Evolutionary conservation across 2,888 invertebrate genomes (phyloP), one percentile per base, ranked within the genome.

Genomic region (Celastrina argiolus): DNA sequence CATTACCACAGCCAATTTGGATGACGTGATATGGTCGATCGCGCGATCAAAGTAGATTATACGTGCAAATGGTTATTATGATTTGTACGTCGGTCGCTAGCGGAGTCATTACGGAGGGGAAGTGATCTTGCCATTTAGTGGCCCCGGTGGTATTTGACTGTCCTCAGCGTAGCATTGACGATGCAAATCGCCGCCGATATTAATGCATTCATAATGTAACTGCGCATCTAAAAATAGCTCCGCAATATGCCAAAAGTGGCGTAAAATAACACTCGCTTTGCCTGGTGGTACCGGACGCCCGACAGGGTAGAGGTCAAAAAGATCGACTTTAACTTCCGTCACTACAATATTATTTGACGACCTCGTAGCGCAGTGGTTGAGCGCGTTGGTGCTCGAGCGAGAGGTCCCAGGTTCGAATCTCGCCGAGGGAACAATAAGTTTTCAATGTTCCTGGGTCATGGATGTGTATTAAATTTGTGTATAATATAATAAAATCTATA

Each of bases 1-100:
- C 45, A 4, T 8, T 16, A 16, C 10, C 7, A 16, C 3, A 14
- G 39, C 2, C 4, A 14, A 4, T 41, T 41, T 16, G 16, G 42
- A 42, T 45, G 45, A 45, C 45, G 16, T 45, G 45, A 45, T 45
- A n/a, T n/a, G n/a, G n/a, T n/a, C n/a, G n/a, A n/a, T n/a, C n/a
- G n/a, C n/a, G n/a, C n/a, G 6, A 45, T 18, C 18, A 45, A 18
- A 45, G 10, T 45, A 10, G 18, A 45, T 45, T 45, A 45, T 45
- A 45, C 45, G 16, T 4, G 18, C 7, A 31, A 45, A 45, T 18
- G 45, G 10, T 45, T 45, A 45, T 16, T 45, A 45, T 16, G 10
- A 18, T 18, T 45, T 45, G 18, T 18, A 8, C 16, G 45, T 8
- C 45, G 45, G 18, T 18, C 10, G 16, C 45, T 45, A 14, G 39